Evolutionary conservation across 2,797 vertebrate genomes (phyloP).

Genomic region (Dermochelys coriacea): DNA sequence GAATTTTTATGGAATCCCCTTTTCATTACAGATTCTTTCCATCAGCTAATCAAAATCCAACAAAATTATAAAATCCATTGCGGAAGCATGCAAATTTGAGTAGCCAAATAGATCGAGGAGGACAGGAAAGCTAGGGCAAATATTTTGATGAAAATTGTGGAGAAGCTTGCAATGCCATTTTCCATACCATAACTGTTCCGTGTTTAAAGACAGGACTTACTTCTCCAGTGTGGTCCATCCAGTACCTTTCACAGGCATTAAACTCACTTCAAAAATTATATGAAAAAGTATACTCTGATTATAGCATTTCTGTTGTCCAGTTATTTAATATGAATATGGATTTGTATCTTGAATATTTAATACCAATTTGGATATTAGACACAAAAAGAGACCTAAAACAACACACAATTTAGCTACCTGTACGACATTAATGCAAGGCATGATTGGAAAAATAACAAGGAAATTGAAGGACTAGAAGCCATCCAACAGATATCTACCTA

Average conservation of each 20-base stretch:
- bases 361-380: slow-evolving; percentile 83
- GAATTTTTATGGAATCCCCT: neutral
- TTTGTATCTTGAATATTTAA: slow-evolving; percentile 83
- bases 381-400: slow-evolving; percentile 80
- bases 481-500: slow-evolving; percentile 62
- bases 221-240: slow-evolving; percentile 77
- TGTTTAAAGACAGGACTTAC: slow-evolving; percentile 73
- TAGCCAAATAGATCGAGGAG: slow-evolving; percentile 39
- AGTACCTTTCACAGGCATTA: slow-evolving; percentile 73
- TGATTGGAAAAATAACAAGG: slow-evolving; percentile 78
- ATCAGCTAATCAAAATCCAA: neutral
- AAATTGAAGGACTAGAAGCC: slow-evolving; percentile 69
- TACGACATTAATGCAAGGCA: slow-evolving; percentile 82
- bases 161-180: slow-evolving; percentile 56
- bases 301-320: slow-evolving; percentile 77
- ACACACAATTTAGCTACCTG: slow-evolving; percentile 79
- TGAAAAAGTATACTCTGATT: slow-evolving; percentile 70
- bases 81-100: neutral
- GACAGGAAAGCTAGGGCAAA: slow-evolving; percentile 42
- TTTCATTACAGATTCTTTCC: neutral
- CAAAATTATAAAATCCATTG: neutral
- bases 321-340: slow-evolving; percentile 80
- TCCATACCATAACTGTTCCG: slow-evolving; percentile 55
- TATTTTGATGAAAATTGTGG: slow-evolving; percentile 36
- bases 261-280: slow-evolving; percentile 79